Percentiles rank a stretch among this genome's conserved stretches.
phyloP scores from a whole-genome alignment of 2,113 vertebrate species.

The Potamarius usumacintae region DNA sequence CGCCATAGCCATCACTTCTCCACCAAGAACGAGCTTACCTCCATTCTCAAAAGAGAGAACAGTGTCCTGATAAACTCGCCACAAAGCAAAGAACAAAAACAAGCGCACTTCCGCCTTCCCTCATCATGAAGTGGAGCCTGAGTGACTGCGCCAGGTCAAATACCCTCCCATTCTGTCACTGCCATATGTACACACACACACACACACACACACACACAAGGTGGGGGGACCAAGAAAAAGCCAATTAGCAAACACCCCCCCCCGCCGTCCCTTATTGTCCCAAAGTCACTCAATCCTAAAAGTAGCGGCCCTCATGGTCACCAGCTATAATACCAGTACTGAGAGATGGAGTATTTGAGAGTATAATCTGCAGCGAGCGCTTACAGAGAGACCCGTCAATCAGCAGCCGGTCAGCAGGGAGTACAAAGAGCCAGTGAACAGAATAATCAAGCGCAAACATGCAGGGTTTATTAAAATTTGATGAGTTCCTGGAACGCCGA shows the following conservation, averaged over 20 bases:
- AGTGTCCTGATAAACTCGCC: constrained; percentile 42
- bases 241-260: constrained; percentile 61
- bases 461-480: constrained; percentile 70
- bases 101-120: neutral
- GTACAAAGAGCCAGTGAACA: constrained; percentile 60
- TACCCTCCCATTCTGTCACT: constrained; percentile 54
- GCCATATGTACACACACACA: constrained; percentile 48
- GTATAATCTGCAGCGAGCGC: constrained; percentile 48
- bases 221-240: neutral
- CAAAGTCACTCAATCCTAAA: constrained; percentile 67
- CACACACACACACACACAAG: constrained; percentile 42
- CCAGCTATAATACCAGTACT: constrained; percentile 59
- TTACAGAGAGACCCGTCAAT: constrained; percentile 36
- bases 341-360: constrained; percentile 42
- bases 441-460: constrained; percentile 65
- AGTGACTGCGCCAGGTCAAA: constrained; percentile 43
- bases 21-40: constrained; percentile 60
- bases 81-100: constrained; percentile 55
- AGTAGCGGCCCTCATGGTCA: constrained; percentile 53
- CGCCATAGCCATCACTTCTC: neutral
- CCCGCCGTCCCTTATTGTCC: constrained; percentile 55
- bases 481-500: constrained; percentile 61
- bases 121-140: neutral
- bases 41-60: constrained; percentile 60
- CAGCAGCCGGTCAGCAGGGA: constrained; percentile 53